Conservation (phyloP, 2,888 invertebrate species). For the Matsumyia berberina region DNA sequence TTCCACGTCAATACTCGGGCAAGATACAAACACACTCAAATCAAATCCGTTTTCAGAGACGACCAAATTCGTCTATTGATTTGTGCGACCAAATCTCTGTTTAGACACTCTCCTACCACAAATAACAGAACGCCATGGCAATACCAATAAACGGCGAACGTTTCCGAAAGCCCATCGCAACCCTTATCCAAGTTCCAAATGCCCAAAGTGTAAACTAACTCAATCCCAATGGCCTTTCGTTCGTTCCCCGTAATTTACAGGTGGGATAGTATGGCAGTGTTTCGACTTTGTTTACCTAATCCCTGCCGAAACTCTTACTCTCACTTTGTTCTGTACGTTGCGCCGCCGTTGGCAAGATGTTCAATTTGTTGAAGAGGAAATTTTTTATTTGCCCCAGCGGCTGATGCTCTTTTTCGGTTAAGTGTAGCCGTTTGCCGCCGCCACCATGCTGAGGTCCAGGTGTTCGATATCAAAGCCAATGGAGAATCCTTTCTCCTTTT, state of each 20-base stretch:
- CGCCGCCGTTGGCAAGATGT: slow-evolving; percentile 51
- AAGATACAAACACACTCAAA: no score
- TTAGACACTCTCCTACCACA: slow-evolving; percentile 58
- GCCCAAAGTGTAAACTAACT: slow-evolving; percentile 62
- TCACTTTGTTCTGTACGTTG: not conserved
- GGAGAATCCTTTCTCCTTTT: not conserved
- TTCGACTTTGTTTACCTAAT: slow-evolving; percentile 53
- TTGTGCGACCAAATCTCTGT: slow-evolving; percentile 31
- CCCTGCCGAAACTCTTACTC: slow-evolving; percentile 50
- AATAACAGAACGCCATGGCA: slow-evolving; percentile 30
- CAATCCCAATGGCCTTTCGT: slow-evolving; percentile 40
- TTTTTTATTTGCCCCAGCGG: slow-evolving; percentile 45
- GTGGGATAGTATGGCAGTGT: slow-evolving; percentile 19
- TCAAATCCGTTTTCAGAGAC: no score
- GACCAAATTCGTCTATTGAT: not conserved
- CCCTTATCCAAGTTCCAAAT: slow-evolving; percentile 33
- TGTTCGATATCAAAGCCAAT: slow-evolving; percentile 37
- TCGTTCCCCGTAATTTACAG: slow-evolving; percentile 53
- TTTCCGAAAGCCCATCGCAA: not conserved
- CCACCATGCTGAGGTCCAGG: slow-evolving; percentile 22
- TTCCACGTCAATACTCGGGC: no score
- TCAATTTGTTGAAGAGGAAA: slow-evolving; percentile 67
- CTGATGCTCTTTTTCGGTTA: slow-evolving; percentile 28
- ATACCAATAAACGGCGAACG: slow-evolving; percentile 53
- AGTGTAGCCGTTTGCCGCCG: slow-evolving; percentile 29